Percentiles rank a stretch among this genome's conserved stretches.
These are phyloP conservation scores for Caloenas nicobarica DNA, from an alignment of 2,113 vertebrate genomes.

Conservation along the genomic window DNA sequence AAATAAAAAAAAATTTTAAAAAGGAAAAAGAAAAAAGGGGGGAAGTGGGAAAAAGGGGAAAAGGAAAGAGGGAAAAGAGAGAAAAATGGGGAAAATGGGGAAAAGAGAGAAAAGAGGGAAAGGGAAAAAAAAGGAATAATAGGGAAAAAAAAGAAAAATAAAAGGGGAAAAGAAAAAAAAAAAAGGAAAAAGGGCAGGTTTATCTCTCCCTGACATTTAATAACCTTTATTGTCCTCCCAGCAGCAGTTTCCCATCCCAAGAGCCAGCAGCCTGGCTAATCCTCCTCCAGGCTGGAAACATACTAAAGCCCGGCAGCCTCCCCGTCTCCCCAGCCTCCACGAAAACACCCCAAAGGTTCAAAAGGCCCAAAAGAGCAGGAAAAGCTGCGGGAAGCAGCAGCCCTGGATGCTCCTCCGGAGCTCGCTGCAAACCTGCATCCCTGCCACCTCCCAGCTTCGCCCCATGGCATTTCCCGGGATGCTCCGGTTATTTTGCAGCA, in stretches of 20 bases:
- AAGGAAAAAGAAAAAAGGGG: too few species aligned
- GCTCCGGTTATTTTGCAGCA: neutral
- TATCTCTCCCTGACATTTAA: neutral
- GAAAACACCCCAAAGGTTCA: neutral
- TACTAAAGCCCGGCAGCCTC: neutral
- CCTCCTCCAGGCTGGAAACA: neutral
- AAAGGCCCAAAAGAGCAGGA: neutral
- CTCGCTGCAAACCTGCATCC: neutral
- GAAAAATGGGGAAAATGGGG: too few species aligned
- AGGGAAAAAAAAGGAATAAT: too few species aligned
- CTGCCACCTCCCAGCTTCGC: too few species aligned
- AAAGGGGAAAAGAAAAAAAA: fast-evolving
- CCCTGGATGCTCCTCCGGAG: neutral
- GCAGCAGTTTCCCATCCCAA: neutral
- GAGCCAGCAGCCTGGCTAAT: neutral
- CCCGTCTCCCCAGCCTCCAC: neutral
- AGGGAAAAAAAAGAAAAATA: neutral
- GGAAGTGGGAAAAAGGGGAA: too few species aligned
- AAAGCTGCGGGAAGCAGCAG: fast-evolving
- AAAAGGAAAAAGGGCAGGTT: neutral
- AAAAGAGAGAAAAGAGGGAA: too few species aligned
- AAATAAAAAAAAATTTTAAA: too few species aligned
- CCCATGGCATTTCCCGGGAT: neutral
- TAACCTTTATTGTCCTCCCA: neutral
- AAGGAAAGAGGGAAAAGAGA: too few species aligned